phyloP scores from a whole-genome alignment of 2,113 vertebrate species.

The Propithecus coquereli region DNA sequence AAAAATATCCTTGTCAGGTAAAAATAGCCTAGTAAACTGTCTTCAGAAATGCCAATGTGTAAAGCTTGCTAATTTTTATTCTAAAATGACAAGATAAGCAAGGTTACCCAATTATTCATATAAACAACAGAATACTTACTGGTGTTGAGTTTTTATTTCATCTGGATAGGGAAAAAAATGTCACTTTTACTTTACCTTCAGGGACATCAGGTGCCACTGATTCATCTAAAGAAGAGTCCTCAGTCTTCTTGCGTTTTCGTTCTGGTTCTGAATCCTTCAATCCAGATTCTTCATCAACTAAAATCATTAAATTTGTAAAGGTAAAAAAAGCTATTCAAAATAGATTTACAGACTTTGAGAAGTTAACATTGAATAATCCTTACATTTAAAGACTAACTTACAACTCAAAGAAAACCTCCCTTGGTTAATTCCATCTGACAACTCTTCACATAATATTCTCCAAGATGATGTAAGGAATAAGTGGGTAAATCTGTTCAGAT shows the following conservation, averaged over 20 bases:
- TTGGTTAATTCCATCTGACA: not conserved
- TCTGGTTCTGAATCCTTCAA: conserved; percentile 69
- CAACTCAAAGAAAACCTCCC: not conserved
- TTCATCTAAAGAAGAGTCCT: conserved; percentile 45
- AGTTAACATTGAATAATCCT: not conserved
- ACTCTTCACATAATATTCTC: not conserved
- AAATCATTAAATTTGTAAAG: conserved; percentile 32
- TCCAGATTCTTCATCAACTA: conserved; percentile 62
- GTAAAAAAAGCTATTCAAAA: conserved; percentile 10
- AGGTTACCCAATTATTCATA: not conserved
- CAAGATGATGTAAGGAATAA: not conserved
- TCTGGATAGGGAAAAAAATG: not conserved
- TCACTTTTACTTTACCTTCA: conserved; percentile 59
- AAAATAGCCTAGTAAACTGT: not conserved
- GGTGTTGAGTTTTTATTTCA: conserved; percentile 1
- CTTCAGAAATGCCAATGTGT: not conserved
- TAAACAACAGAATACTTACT: not conserved
- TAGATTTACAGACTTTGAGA: not conserved
- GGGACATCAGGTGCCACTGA: conserved; percentile 33
- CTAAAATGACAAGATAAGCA: not conserved
- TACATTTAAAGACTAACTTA: conserved; percentile 24
- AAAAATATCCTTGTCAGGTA: not conserved
- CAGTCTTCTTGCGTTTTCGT: conserved; percentile 64
- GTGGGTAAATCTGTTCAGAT: not conserved
- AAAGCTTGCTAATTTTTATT: not conserved